Base-by-base conservation (phyloP, 2,888 invertebrate genomes). In the Drosophila monieri region DNA sequence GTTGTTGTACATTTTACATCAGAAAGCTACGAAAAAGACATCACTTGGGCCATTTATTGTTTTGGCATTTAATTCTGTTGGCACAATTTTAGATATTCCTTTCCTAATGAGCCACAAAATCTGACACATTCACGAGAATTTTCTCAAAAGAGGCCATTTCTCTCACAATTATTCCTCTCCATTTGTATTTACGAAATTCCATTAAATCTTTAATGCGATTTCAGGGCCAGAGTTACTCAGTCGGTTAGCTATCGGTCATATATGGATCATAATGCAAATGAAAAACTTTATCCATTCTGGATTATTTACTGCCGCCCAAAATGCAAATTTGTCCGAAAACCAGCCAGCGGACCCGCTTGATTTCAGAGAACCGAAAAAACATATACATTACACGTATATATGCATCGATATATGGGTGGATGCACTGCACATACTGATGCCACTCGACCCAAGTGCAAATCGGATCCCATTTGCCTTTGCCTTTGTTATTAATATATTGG, bases 401-500 rank as follows among this genome's bases (percentile, higher is more conserved):
- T 48, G 47, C n/a, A 66, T 35, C 35, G 43, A 10, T 27, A 41
- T n/a, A 61, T 59, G 62, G 56, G 59, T 61, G 62, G 59, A 59
- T 61, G 18, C 47, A 10, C 6, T 1, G 12, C 43, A 48, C 21
- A 39, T 15, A 27, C 32, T 44, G 21, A 18, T 25, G 35, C 35
- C 39, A 52, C 37, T 46, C 37, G 35, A 39, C 64, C 78, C 77
- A 55, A 43, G 10, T 18, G 43, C 56, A 84, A 80, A 80, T 84
- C 78, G 62, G 67, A 67, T 80, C 69, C 54, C 64, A 54, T 77
- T 59, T n/a, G n/a, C n/a, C n/a, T 77, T 80, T 68, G 85, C 61
- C 23, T 68, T 80, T 80, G 67, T 66, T 80, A 64, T 83, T 83
- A 76, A 81, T 78, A 77, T 84, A 75, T 84, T 84, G 78, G 72